Percentiles rank a stretch among this genome's conserved stretches.
These are phyloP conservation scores for Nowickia ferox DNA, from an alignment of 2,888 invertebrate genomes.

Conservation along the genomic window DNA sequence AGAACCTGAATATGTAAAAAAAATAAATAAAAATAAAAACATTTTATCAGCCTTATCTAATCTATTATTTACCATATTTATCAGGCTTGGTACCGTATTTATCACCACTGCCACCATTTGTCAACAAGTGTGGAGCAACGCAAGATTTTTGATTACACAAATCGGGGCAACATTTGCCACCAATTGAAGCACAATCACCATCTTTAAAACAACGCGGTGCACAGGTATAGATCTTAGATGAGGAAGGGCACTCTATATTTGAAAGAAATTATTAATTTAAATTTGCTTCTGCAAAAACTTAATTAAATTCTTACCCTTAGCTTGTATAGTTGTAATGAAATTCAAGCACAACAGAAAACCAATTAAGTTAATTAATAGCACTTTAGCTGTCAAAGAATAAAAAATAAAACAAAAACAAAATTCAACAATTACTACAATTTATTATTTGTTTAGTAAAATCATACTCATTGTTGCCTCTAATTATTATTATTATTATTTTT, in stretches of 20 bases:
- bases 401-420: background rate
- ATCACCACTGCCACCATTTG: conserved; percentile 46
- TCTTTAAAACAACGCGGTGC: conserved; percentile 86
- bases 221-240: conserved; percentile 86
- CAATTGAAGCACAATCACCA: conserved; percentile 85
- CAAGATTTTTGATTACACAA: conserved; percentile 87
- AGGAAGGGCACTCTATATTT: conserved; percentile 84
- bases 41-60: conserved; percentile 2
- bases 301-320: conserved; percentile 39
- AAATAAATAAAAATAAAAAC: background rate
- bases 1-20: conserved; percentile 72
- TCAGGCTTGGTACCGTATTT: conserved; percentile 56
- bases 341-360: conserved; percentile 1
- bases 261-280: background rate
- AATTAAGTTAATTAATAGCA: conserved; percentile 20
- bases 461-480: conserved; percentile 58
- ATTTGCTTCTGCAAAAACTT: no score
- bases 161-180: conserved; percentile 87
- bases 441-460: conserved; percentile 35
- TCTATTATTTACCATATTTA: conserved; percentile 67
- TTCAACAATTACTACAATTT: conserved; percentile 10
- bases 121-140: conserved; percentile 81
- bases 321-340: conserved; percentile 7
- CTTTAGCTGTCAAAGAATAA: conserved; percentile 69
- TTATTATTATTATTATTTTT: conserved; percentile 13